Evolutionary conservation across 2,797 vertebrate species (phyloP).

Genomic region (Acanthurus lineatus): DNA sequence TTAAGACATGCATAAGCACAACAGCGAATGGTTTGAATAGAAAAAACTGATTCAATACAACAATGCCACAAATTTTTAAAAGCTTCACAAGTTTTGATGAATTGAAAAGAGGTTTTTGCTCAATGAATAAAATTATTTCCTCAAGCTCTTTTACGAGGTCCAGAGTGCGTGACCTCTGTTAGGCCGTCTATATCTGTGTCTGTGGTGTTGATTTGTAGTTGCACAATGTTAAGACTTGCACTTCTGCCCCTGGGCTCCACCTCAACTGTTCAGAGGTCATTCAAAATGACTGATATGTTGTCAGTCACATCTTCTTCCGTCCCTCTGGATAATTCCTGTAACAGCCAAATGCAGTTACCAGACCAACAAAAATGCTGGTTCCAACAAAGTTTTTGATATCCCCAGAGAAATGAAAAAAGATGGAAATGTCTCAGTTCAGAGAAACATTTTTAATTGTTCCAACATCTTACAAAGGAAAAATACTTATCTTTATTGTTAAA

Average conservation of each 20-base stretch:
- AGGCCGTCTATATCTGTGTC: not conserved
- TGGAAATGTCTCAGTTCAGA: not conserved
- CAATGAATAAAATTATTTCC: not conserved
- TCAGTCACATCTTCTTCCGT: not conserved
- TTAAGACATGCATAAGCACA: too few relatives aligned
- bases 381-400: not conserved
- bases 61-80: too few relatives aligned
- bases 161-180: conserved; percentile 8
- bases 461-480: not conserved
- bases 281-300: conserved; percentile 17
- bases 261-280: conserved; percentile 20
- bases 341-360: too few relatives aligned
- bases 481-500: not conserved
- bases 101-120: too few relatives aligned
- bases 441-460: not conserved
- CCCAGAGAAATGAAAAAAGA: not conserved
- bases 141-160: not conserved
- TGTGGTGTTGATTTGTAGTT: conserved; percentile 4
- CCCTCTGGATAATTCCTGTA: not conserved
- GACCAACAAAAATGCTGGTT: not conserved
- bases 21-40: too few relatives aligned
- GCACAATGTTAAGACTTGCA: conserved; percentile 18
- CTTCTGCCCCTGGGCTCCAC: conserved; percentile 8
- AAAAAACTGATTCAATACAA: too few relatives aligned
- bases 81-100: too few relatives aligned